phyloP scores from a whole-genome alignment of 2,888 invertebrate species.

The Erynnis tages region DNA sequence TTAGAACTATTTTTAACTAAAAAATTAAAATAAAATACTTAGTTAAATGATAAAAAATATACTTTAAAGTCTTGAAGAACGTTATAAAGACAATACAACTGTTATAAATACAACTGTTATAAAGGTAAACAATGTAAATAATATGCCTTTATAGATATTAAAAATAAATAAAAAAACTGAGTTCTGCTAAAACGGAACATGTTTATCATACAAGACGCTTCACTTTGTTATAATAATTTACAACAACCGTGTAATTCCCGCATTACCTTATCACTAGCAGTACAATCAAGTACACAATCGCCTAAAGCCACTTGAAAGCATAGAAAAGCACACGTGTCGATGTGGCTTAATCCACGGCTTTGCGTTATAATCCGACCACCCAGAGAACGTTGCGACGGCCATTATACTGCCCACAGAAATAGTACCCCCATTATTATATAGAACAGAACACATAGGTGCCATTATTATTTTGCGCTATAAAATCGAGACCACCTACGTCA shows the following conservation, averaged over 20 bases:
- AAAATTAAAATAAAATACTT: no score
- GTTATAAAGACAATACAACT: no score
- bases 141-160: neutral
- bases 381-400: constrained; percentile 55
- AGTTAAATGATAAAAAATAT: no score
- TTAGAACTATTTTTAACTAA: no score
- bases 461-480: constrained; percentile 73
- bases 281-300: constrained; percentile 59
- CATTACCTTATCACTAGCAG: constrained; percentile 44
- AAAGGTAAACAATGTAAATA: no score
- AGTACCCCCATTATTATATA: constrained; percentile 73
- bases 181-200: constrained; percentile 2
- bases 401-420: constrained; percentile 67
- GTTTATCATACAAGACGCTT: constrained; percentile 13
- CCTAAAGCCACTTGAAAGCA: constrained; percentile 67
- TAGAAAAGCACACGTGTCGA: constrained; percentile 74
- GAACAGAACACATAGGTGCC: constrained; percentile 66
- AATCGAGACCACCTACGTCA: constrained; percentile 73
- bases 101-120: no score
- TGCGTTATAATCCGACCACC: constrained; percentile 76
- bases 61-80: no score
- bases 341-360: constrained; percentile 71
- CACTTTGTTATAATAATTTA: constrained; percentile 32
- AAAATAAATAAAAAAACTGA: neutral
- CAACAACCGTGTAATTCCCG: constrained; percentile 35